phyloP scores from a whole-genome alignment of 2,888 invertebrate species.

The Patella caerulea region DNA sequence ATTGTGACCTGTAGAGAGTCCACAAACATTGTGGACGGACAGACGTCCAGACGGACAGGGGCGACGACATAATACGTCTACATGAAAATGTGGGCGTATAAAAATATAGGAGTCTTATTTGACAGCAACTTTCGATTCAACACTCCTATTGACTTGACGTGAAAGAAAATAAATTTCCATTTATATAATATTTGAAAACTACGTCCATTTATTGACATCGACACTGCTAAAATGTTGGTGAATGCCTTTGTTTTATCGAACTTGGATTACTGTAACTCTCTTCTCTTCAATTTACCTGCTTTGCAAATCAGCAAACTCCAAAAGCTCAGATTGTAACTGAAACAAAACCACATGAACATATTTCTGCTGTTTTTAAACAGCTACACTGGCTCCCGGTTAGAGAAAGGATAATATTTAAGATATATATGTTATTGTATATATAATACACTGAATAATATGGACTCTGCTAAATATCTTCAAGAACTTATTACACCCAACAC shows the following conservation, averaged over 20 bases:
- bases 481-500: neutral
- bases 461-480: neutral
- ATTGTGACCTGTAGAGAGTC: too few species aligned
- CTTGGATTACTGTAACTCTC: slow-evolving; percentile 2
- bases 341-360: neutral
- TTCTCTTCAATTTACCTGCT: neutral
- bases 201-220: neutral
- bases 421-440: too few species aligned
- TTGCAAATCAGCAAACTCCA: neutral
- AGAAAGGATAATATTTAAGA: too few species aligned
- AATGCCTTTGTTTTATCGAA: slow-evolving; percentile 7
- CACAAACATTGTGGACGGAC: too few species aligned
- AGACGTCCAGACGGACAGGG: too few species aligned
- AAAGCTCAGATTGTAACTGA: neutral
- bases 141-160: neutral
- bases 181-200: too few species aligned
- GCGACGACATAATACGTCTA: too few species aligned
- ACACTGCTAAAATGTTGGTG: neutral
- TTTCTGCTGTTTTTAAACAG: too few species aligned
- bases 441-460: too few species aligned
- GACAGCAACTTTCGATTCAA: neutral
- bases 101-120: neutral
- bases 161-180: slow-evolving; percentile 3
- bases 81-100: neutral
- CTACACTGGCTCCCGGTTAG: too few species aligned